Evolutionary conservation across 1,140 invertebrate species (phyloP).

Genomic region (Polypedilum vanderplanki): DNA sequence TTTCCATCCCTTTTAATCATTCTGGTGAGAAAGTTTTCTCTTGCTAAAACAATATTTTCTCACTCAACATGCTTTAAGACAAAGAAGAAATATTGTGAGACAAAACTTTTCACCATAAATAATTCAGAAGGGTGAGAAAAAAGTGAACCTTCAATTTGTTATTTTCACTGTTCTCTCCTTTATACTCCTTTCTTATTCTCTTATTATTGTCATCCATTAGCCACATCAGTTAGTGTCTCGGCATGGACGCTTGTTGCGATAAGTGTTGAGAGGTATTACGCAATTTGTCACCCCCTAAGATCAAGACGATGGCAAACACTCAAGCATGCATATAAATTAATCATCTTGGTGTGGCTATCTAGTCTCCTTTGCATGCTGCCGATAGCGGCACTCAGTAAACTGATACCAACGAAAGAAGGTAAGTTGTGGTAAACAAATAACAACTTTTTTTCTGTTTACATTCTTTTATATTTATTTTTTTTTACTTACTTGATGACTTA

Average conservation of each 20-base stretch:
- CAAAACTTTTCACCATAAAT: too few species aligned
- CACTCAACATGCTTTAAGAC: too few species aligned
- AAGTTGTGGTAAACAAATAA: neutral
- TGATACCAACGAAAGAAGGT: slow-evolving; percentile 48
- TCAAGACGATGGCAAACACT: slow-evolving; percentile 83
- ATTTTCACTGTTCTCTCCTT: neutral
- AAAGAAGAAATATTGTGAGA: too few species aligned
- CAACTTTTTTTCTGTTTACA: neutral
- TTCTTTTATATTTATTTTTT: neutral
- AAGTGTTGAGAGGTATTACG: slow-evolving; percentile 83
- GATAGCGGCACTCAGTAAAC: slow-evolving; percentile 55
- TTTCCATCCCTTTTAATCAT: too few species aligned
- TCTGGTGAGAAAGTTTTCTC: too few species aligned
- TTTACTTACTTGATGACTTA: neutral
- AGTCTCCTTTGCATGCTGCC: slow-evolving; percentile 63
- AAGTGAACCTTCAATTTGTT: too few species aligned
- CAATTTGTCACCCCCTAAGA: slow-evolving; percentile 80
- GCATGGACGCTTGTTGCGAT: slow-evolving; percentile 88
- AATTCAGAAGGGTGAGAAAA: too few species aligned
- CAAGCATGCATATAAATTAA: slow-evolving; percentile 83
- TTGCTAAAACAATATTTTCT: too few species aligned
- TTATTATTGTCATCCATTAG: slow-evolving; percentile 48
- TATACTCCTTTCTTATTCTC: neutral
- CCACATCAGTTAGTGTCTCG: slow-evolving; percentile 73
- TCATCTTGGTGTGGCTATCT: slow-evolving; percentile 64